Evolutionary conservation across 2,888 invertebrate genomes (phyloP).

Genomic region (Phaonia tiefii): DNA sequence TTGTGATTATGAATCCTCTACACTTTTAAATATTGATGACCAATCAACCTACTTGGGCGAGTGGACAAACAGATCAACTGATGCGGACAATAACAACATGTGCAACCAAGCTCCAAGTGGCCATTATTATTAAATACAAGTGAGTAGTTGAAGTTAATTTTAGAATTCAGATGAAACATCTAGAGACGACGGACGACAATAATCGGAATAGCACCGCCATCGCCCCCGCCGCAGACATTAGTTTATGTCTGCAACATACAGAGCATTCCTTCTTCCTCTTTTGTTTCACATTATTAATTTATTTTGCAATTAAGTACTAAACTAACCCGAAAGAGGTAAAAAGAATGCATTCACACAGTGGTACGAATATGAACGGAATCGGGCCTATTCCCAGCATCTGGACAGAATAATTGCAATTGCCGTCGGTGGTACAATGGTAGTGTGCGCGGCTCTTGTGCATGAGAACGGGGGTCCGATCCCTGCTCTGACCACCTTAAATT

Average conservation of each 20-base stretch:
- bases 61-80: constrained; percentile 19
- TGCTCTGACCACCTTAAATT: too few relatives aligned
- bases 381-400: too few relatives aligned
- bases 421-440: too few relatives aligned
- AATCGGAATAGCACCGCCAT: constrained; percentile 21
- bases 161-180: constrained; percentile 52
- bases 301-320: not conserved
- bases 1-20: constrained; percentile 13
- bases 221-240: too few relatives aligned
- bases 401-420: too few relatives aligned
- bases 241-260: constrained; percentile 13
- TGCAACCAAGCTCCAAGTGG: not conserved
- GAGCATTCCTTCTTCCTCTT: not conserved
- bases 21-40: constrained; percentile 71
- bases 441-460: too few relatives aligned
- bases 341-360: too few relatives aligned
- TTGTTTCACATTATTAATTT: too few relatives aligned
- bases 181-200: not conserved
- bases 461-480: too few relatives aligned
- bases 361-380: too few relatives aligned
- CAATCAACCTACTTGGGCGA: constrained; percentile 75
- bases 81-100: not conserved
- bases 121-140: constrained; percentile 12
- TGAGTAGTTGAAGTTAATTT: constrained; percentile 54
- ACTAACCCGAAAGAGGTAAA: not conserved